Percentiles rank a stretch among this genome's conserved stretches.
Conservation (phyloP, 2,113 vertebrate genomes). For the Uropsilus gracilis region DNA sequence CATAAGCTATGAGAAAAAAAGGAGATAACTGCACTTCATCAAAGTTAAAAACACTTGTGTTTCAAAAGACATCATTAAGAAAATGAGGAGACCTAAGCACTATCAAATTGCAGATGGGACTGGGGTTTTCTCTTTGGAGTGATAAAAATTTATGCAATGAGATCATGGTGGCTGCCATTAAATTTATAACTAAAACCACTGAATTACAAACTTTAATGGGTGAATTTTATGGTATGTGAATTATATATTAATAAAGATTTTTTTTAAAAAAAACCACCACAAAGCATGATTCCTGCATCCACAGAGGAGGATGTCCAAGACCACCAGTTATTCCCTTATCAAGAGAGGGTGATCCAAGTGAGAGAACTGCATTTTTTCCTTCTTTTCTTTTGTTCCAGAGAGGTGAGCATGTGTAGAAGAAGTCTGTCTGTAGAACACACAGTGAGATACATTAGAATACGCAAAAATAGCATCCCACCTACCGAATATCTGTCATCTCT, state of each 20-base stretch:
- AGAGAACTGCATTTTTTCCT: neutral
- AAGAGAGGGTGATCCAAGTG: neutral
- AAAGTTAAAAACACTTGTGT: neutral
- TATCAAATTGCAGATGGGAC: neutral
- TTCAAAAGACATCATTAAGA: neutral
- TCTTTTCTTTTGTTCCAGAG: conserved; percentile 35
- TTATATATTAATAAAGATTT: neutral
- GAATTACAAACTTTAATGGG: neutral
- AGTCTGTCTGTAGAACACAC: neutral
- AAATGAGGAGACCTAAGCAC: neutral
- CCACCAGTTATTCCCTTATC: neutral
- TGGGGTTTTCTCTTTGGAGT: neutral
- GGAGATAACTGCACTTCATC: neutral
- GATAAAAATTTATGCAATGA: neutral
- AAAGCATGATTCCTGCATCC: neutral
- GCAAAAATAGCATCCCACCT: conserved; percentile 47
- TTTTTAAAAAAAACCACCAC: neutral
- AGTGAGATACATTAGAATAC: conserved; percentile 38
- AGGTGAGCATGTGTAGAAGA: neutral
- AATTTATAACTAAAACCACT: neutral
- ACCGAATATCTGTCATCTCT: neutral
- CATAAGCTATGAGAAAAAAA: neutral
- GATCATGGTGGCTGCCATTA: neutral
- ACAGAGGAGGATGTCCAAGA: neutral
- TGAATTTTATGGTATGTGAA: neutral